Conservation (phyloP, 2,797 vertebrate species). For the Hoplostethus atlanticus region DNA sequence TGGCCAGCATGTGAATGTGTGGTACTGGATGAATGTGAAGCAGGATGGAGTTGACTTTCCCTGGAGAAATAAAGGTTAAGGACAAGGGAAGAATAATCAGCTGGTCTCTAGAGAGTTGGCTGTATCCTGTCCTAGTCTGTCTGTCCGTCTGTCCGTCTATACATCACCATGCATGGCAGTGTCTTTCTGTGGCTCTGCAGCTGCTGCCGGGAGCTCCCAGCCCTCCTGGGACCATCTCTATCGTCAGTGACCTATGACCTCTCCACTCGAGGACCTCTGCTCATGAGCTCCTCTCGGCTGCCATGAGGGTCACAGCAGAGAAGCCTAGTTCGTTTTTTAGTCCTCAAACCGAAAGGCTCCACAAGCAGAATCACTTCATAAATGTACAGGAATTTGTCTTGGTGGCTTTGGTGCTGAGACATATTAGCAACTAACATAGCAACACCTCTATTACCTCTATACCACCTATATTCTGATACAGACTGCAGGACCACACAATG, state of each 20-base stretch:
- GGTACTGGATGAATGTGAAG: background rate
- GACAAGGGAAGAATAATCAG: too few relatives aligned
- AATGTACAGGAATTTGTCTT: too few relatives aligned
- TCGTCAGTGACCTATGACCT: constrained; percentile 50
- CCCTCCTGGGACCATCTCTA: constrained; percentile 14
- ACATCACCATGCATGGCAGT: constrained; percentile 14
- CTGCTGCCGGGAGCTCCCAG: background rate
- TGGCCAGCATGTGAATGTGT: background rate
- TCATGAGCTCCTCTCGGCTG: constrained; percentile 6
- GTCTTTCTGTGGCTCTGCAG: constrained; percentile 4
- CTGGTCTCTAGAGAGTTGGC: too few relatives aligned
- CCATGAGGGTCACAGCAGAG: constrained; percentile 34
- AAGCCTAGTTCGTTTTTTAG: background rate
- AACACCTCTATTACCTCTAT: too few relatives aligned
- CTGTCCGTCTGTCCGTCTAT: background rate
- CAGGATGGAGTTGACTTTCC: background rate
- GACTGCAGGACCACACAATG: too few relatives aligned
- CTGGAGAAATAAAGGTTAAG: background rate
- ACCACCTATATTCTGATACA: too few relatives aligned
- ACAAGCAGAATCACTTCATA: too few relatives aligned
- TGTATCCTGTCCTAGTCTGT: background rate
- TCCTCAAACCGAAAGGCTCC: too few relatives aligned
- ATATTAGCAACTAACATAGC: too few relatives aligned
- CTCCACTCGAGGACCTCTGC: background rate
- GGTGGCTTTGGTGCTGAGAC: too few relatives aligned